A percentile compares a stretch with the other conserved stretches of the same genome.
Conservation (phyloP, 2,113 vertebrate species). For the Oryzias javanicus region DNA sequence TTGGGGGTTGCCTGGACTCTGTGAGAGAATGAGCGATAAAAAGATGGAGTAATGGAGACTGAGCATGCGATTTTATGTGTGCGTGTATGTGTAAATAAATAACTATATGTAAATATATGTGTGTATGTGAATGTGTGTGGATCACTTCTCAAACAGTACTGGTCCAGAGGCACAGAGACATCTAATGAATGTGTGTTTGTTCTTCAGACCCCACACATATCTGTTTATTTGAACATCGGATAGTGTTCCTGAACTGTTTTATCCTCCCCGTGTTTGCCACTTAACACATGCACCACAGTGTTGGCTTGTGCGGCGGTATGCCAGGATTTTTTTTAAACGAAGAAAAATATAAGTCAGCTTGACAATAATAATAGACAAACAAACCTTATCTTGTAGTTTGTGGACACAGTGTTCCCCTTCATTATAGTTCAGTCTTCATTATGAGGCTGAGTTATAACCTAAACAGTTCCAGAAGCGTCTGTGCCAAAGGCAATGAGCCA, state of each 20-base stretch:
- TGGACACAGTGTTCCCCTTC: slow-evolving; percentile 57
- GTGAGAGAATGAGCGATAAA: slow-evolving; percentile 41
- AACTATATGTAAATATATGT: slow-evolving; percentile 5
- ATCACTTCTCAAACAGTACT: slow-evolving; percentile 52
- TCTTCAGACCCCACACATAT: slow-evolving; percentile 73
- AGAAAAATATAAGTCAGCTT: slow-evolving; percentile 41
- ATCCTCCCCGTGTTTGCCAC: slow-evolving; percentile 71
- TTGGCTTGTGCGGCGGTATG: slow-evolving; percentile 20
- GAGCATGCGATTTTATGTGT: slow-evolving; percentile 28
- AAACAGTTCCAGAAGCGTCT: slow-evolving; percentile 45
- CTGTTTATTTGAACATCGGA: slow-evolving; percentile 80
- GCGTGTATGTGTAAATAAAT: slow-evolving; percentile 17
- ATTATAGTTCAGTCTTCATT: slow-evolving; percentile 56
- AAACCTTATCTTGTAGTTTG: slow-evolving; percentile 62
- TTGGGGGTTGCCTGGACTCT: slow-evolving; percentile 57
- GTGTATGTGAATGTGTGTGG: slow-evolving; percentile 14
- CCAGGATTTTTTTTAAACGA: slow-evolving; percentile 9
- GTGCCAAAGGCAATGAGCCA: slow-evolving; percentile 62
- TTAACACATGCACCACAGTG: slow-evolving; percentile 66
- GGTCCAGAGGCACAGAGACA: slow-evolving; percentile 52
- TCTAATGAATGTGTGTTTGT: slow-evolving; percentile 78
- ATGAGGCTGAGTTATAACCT: slow-evolving; percentile 55
- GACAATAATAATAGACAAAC: slow-evolving; percentile 57
- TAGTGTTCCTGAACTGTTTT: slow-evolving; percentile 77
- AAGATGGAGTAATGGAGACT: slow-evolving; percentile 27